Evolutionary conservation across 2,797 vertebrate genomes (phyloP).

Genomic region (Sebastes cheni): DNA sequence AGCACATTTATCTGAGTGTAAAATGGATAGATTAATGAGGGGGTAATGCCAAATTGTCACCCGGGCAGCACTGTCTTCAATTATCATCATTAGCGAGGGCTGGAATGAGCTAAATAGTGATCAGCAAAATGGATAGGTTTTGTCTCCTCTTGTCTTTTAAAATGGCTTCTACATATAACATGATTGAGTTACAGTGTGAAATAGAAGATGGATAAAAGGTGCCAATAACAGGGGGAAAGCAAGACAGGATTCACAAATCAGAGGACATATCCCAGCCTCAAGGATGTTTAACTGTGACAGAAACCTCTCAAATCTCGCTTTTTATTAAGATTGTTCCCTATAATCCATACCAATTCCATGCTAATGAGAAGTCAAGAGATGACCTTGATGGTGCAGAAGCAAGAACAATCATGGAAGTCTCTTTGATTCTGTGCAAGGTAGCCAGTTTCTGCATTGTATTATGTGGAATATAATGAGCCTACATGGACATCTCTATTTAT

Average conservation of each 20-base stretch:
- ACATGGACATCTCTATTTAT: neutral
- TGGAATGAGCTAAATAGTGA: constrained; percentile 30
- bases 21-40: constrained; percentile 53
- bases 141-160: constrained; percentile 24
- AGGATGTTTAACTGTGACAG: neutral
- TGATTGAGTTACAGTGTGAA: neutral
- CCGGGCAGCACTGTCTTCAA: constrained; percentile 15
- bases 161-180: neutral
- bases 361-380: constrained; percentile 26
- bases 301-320: neutral
- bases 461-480: neutral
- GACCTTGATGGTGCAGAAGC: constrained; percentile 19
- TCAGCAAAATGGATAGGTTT: constrained; percentile 26
- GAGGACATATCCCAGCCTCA: neutral
- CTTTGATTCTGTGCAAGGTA: neutral
- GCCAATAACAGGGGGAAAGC: neutral
- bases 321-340: neutral
- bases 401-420: neutral
- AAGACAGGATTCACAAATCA: constrained; percentile 8
- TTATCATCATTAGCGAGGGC: constrained; percentile 43
- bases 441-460: neutral
- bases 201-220: constrained; percentile 2
- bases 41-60: constrained; percentile 38
- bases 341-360: neutral
- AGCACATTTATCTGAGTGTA: constrained; percentile 55